phyloP scores from a whole-genome alignment of 2,113 vertebrate genomes.

The Sylvia atricapilla region DNA sequence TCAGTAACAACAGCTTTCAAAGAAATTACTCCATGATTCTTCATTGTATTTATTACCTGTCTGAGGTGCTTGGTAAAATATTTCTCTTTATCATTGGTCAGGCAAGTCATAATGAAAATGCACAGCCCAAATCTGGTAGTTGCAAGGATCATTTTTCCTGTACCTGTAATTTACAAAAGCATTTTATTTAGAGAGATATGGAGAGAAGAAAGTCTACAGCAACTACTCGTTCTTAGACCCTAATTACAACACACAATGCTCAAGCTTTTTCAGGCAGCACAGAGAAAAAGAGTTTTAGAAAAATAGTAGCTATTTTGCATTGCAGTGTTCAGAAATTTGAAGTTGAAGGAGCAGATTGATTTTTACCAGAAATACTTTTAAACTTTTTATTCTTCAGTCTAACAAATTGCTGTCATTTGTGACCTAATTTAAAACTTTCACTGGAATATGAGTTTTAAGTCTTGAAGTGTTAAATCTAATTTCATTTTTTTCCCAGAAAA shows the following conservation, averaged over 20 bases:
- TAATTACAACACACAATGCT: background rate
- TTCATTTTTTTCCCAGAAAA: background rate
- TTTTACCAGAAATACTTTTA: background rate
- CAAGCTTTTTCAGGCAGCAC: background rate
- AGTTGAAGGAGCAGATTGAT: background rate
- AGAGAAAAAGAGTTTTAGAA: background rate
- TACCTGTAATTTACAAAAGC: background rate
- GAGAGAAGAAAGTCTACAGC: background rate
- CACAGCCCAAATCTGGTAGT: background rate
- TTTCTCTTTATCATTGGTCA: background rate
- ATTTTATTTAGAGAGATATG: background rate
- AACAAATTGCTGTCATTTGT: background rate
- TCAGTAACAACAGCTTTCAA: background rate
- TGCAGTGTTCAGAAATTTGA: background rate
- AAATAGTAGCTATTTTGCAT: background rate
- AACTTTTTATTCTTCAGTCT: background rate
- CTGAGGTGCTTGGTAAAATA: background rate
- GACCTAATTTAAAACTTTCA: background rate
- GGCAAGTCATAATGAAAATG: background rate
- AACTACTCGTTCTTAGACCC: background rate
- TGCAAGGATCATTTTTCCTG: background rate
- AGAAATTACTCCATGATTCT: background rate
- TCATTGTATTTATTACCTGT: background rate
- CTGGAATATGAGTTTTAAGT: background rate
- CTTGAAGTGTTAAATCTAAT: background rate